Percentiles rank a stretch among this genome's conserved stretches.
These are phyloP conservation scores for Gisinianus flammeolus DNA, from an alignment of 2,888 invertebrate species.

Conservation along the genomic window DNA sequence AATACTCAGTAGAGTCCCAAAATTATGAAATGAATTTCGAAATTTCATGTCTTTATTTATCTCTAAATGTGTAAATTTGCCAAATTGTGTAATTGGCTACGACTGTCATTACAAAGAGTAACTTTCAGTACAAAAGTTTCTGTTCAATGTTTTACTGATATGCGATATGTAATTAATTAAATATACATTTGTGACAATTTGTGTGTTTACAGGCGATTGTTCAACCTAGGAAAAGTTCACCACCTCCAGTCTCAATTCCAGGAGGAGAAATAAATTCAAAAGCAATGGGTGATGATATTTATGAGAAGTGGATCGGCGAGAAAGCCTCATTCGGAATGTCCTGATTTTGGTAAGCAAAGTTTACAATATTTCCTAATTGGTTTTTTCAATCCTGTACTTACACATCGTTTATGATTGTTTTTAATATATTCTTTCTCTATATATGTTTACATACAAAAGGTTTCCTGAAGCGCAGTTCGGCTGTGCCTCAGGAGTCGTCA, in stretches of 20 bases:
- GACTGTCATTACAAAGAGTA: too few relatives aligned
- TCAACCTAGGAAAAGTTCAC: background rate
- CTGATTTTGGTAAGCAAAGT: constrained; percentile 75
- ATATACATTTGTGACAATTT: too few relatives aligned
- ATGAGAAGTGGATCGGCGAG: constrained; percentile 60
- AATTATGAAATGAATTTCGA: too few relatives aligned
- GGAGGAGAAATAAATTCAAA: background rate
- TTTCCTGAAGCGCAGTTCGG: constrained; percentile 66
- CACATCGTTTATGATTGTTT: background rate
- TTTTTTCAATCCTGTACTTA: constrained; percentile 70
- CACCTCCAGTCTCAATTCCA: background rate
- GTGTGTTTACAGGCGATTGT: background rate
- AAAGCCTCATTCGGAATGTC: constrained; percentile 92
- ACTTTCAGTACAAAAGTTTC: too few relatives aligned
- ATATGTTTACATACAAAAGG: too few relatives aligned
- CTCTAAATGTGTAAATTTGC: too few relatives aligned
- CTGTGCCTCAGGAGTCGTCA: constrained; percentile 76
- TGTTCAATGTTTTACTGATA: too few relatives aligned
- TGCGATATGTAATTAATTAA: too few relatives aligned
- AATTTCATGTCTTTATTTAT: too few relatives aligned
- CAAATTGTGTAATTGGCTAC: too few relatives aligned
- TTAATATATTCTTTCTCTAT: too few relatives aligned
- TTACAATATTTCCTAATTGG: constrained; percentile 73
- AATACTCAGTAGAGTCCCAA: too few relatives aligned
- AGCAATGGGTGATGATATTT: constrained; percentile 46